A percentile compares a stretch with the other conserved stretches of the same genome.
phyloP scores from a whole-genome alignment of 2,888 invertebrate species.

The Cephus runcator region DNA sequence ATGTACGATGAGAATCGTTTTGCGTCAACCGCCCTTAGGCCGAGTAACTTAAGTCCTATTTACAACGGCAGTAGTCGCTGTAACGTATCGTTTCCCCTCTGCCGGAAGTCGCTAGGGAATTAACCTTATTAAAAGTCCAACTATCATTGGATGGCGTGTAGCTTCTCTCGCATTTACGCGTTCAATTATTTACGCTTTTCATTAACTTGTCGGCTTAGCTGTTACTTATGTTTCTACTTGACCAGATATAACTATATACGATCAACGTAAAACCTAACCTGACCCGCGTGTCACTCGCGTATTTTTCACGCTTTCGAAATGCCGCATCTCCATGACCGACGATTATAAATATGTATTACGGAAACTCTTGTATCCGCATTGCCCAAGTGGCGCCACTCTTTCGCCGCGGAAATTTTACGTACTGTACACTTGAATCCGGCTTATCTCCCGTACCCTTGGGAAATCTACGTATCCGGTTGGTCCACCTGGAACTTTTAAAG shows the following conservation, averaged over 20 bases:
- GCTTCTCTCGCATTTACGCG: background rate
- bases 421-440: background rate
- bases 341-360: background rate
- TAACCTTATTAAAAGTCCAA: too few relatives aligned
- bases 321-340: background rate
- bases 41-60: too few relatives aligned
- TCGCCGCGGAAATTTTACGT: background rate
- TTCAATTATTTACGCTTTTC: background rate
- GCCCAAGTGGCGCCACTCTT: background rate
- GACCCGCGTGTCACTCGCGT: background rate
- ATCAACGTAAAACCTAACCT: background rate
- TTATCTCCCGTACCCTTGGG: slow-evolving; percentile 26
- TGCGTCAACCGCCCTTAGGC: too few relatives aligned
- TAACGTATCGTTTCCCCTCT: too few relatives aligned
- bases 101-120: too few relatives aligned
- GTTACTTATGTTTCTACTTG: background rate
- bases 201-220: background rate
- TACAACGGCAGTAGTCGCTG: too few relatives aligned
- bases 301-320: background rate
- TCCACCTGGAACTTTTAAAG: slow-evolving; percentile 22
- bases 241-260: background rate
- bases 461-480: slow-evolving; percentile 30
- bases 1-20: too few relatives aligned
- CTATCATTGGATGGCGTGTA: background rate
- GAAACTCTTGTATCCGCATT: background rate